phyloP scores from a whole-genome alignment of 2,888 invertebrate genomes.

The Pterostichus niger region DNA sequence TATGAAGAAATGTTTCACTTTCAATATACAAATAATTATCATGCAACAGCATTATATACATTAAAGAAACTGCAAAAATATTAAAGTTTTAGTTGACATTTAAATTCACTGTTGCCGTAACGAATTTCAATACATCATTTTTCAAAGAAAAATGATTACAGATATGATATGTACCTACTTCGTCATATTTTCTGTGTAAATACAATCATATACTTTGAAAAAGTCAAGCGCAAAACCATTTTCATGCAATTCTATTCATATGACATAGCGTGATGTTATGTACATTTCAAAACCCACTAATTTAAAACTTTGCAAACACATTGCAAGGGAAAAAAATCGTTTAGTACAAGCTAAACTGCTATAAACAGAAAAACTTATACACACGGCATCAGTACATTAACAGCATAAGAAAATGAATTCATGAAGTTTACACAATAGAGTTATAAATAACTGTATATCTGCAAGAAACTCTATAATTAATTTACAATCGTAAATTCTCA shows the following conservation, averaged over 20 bases:
- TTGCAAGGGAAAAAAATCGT: constrained; percentile 32
- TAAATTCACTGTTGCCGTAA: no score
- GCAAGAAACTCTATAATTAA: not conserved
- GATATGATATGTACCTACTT: no score
- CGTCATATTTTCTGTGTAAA: not conserved
- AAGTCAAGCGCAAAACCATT: constrained; percentile 10
- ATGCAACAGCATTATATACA: no score
- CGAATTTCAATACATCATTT: no score
- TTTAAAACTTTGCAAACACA: constrained; percentile 40
- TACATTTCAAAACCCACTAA: constrained; percentile 25
- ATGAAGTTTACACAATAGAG: constrained; percentile 13
- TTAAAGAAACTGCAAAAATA: no score
- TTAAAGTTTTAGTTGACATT: no score
- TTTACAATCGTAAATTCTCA: not conserved
- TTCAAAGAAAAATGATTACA: no score
- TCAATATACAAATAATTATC: no score
- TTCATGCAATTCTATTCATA: constrained; percentile 24
- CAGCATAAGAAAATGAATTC: constrained; percentile 21
- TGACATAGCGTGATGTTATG: constrained; percentile 44
- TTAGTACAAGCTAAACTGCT: constrained; percentile 26
- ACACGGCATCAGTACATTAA: constrained; percentile 21
- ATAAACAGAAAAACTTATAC: constrained; percentile 28
- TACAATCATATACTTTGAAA: constrained; percentile 18
- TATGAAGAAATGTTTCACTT: no score
- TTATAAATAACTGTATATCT: constrained; percentile 26